phyloP scores from a whole-genome alignment of 2,113 vertebrate species.

The Anarrhichthys ocellatus region DNA sequence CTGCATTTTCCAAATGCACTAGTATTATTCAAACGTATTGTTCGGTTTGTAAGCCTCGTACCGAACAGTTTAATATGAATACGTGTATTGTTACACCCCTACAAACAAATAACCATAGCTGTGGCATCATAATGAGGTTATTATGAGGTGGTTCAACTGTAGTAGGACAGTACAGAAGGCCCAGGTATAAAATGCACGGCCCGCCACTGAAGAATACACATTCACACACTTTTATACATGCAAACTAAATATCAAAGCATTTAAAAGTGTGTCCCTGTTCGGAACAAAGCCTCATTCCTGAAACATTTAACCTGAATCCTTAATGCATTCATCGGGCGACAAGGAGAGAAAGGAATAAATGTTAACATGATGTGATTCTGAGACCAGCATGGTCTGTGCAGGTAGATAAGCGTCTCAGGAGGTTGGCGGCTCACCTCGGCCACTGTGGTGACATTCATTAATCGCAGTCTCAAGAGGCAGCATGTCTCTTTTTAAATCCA shows the following conservation, averaged over 20 bases:
- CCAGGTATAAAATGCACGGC: too few relatives aligned
- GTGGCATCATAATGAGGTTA: too few relatives aligned
- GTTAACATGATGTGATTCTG: conserved; percentile 50
- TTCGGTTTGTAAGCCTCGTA: too few relatives aligned
- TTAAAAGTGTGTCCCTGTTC: background rate
- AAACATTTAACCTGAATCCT: conserved; percentile 38
- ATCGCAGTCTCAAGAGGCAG: conserved; percentile 51
- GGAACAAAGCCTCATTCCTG: conserved; percentile 1
- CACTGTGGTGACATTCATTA: conserved; percentile 57
- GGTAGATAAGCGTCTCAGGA: conserved; percentile 61
- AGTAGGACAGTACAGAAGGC: too few relatives aligned
- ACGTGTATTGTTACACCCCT: too few relatives aligned
- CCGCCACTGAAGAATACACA: background rate
- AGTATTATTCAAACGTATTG: too few relatives aligned
- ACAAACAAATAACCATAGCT: too few relatives aligned
- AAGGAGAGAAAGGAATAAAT: conserved; percentile 35
- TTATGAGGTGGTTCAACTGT: too few relatives aligned
- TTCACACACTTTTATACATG: background rate
- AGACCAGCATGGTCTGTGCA: conserved; percentile 32
- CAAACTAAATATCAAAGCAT: conserved; percentile 28
- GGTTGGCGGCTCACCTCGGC: conserved; percentile 36
- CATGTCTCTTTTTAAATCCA: conserved; percentile 33
- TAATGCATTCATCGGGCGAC: conserved; percentile 11
- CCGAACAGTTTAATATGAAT: too few relatives aligned
- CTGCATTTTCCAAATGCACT: too few relatives aligned